Percentiles rank a stretch among this genome's conserved stretches.
phyloP scores from a whole-genome alignment of 2,113 vertebrate genomes.

The Semicossyphus pulcher region DNA sequence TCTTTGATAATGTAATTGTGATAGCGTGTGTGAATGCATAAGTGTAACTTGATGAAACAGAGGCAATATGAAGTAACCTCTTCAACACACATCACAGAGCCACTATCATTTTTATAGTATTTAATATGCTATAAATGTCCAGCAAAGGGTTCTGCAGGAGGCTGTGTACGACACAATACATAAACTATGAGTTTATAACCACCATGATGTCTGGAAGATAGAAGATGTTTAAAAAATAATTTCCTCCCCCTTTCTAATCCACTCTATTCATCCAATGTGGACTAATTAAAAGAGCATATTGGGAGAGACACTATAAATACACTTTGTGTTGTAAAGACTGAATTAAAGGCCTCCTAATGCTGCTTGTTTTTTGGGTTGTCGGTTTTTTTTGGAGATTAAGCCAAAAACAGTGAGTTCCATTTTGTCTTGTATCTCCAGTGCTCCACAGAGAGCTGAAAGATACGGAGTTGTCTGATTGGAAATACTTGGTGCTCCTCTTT shows the following conservation, averaged over 20 bases:
- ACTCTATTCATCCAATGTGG: neutral
- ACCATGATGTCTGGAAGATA: neutral
- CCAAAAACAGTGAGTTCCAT: constrained; percentile 7
- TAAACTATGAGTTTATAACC: neutral
- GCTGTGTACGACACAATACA: neutral
- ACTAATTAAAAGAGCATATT: constrained; percentile 2
- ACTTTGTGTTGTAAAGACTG: neutral
- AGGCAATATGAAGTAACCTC: neutral
- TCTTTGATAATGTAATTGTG: neutral
- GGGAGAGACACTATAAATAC: neutral
- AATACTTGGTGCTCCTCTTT: constrained; percentile 41
- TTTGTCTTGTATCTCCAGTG: constrained; percentile 17
- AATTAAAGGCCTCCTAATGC: constrained; percentile 14
- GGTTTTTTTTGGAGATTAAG: neutral
- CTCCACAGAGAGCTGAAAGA: constrained; percentile 19
- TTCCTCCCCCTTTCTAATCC: accelerated
- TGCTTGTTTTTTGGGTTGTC: neutral
- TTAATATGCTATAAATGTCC: constrained; percentile 8
- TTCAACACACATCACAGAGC: neutral
- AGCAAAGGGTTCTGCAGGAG: neutral
- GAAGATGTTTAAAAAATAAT: neutral
- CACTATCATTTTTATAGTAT: neutral
- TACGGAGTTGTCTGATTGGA: constrained; percentile 28
- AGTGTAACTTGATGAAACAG: neutral
- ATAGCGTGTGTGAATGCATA: neutral